These are phyloP conservation scores for Mus spretus DNA, from an alignment of 2,797 vertebrate genomes.

Conservation along the genomic window DNA sequence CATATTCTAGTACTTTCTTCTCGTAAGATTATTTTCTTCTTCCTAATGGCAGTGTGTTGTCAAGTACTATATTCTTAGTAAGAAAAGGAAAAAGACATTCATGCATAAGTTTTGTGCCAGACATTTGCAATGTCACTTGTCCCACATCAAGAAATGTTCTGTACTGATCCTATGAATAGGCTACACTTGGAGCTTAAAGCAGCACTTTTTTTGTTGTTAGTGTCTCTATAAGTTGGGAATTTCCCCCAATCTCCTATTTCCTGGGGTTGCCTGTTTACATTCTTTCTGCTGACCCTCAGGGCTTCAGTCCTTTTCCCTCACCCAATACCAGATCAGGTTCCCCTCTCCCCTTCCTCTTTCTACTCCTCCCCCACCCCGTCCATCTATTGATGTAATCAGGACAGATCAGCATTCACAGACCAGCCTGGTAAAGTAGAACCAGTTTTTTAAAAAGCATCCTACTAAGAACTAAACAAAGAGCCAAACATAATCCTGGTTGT, in stretches of 20 bases:
- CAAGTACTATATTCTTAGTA: constrained; percentile 19
- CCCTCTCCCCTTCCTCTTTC: too few species aligned
- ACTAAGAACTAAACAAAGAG: neutral
- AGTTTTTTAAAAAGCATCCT: neutral
- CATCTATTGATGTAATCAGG: neutral
- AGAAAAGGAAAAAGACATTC: neutral
- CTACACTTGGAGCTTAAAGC: neutral
- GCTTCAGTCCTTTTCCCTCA: too few species aligned
- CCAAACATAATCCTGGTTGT: neutral
- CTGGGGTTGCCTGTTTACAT: too few species aligned
- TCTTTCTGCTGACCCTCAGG: too few species aligned
- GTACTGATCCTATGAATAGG: neutral
- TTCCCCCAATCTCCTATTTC: too few species aligned
- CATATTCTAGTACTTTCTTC: constrained; percentile 80
- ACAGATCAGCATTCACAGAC: neutral
- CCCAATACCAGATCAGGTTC: too few species aligned
- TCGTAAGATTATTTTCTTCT: constrained; percentile 52
- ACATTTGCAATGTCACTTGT: constrained; percentile 65
- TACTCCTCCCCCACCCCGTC: too few species aligned
- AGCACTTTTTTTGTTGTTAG: neutral
- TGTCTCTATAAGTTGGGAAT: neutral
- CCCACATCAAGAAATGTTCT: neutral
- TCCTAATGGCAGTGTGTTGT: constrained; percentile 54
- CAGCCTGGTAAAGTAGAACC: neutral
- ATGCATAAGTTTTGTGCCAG: constrained; percentile 47